Conservation (phyloP, 2,888 invertebrate genomes). For the Beris chalybata region DNA sequence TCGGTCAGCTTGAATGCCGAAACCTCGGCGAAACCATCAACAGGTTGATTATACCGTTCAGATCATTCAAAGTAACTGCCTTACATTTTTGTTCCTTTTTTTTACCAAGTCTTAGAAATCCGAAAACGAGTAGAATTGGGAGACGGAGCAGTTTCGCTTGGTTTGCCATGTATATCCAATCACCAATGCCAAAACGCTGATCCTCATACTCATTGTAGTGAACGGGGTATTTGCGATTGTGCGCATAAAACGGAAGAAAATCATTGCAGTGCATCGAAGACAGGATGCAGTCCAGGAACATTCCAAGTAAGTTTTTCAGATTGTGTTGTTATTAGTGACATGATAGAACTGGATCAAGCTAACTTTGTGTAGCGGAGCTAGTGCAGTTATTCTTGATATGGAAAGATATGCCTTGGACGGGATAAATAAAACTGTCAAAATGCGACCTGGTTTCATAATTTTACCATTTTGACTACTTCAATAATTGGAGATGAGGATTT, state of each 20-base stretch:
- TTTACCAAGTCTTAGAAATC: conserved; percentile 43
- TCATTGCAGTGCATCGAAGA: conserved; percentile 70
- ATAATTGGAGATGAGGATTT: background rate
- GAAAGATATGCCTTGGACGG: background rate
- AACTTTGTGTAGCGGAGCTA: conserved; percentile 36
- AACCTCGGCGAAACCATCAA: conserved; percentile 42
- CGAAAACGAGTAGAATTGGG: conserved; percentile 56
- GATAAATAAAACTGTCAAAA: no score
- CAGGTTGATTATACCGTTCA: conserved; percentile 12
- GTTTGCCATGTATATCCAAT: conserved; percentile 73
- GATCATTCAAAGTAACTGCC: background rate
- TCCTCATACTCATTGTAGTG: conserved; percentile 71
- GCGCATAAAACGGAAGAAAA: conserved; percentile 60
- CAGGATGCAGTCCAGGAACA: conserved; percentile 82
- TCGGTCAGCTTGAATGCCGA: conserved; percentile 44
- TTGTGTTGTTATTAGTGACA: no score
- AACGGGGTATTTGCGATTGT: conserved; percentile 70
- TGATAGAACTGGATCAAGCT: background rate
- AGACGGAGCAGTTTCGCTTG: conserved; percentile 67
- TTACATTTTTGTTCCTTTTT: conserved; percentile 6
- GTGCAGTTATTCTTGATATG: background rate
- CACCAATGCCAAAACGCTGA: conserved; percentile 81
- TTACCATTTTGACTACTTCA: background rate
- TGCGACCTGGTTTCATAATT: no score
- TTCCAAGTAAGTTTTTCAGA: conserved; percentile 62